phyloP scores from a whole-genome alignment of 2,113 vertebrate species.

The Sebastes schlegelii region DNA sequence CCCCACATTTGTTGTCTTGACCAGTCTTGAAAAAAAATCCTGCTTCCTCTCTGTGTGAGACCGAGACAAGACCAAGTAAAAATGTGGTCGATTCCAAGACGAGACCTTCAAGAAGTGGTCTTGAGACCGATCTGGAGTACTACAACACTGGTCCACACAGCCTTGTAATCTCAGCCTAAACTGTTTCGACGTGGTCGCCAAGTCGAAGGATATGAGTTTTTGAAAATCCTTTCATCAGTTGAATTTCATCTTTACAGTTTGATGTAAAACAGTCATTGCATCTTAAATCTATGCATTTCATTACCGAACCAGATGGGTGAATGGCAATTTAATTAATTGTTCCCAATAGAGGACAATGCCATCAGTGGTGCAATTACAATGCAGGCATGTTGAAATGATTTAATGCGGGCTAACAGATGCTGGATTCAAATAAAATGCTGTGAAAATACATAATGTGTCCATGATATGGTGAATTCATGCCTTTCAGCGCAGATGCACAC shows the following conservation, averaged over 20 bases:
- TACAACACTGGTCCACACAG: background rate
- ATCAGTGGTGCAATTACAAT: background rate
- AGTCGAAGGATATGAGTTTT: background rate
- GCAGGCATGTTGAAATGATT: constrained; percentile 8
- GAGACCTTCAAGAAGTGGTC: too few species aligned
- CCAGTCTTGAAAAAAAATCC: too few species aligned
- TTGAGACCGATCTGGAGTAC: too few species aligned
- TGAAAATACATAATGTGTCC: constrained; percentile 7
- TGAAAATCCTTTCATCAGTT: background rate
- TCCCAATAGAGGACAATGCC: background rate
- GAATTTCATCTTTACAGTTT: background rate
- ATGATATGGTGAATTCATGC: background rate
- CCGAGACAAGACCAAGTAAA: too few species aligned
- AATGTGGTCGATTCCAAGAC: too few species aligned
- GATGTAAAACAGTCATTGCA: constrained; percentile 18
- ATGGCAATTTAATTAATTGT: constrained; percentile 7
- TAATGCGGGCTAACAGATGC: constrained; percentile 32
- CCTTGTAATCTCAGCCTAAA: background rate
- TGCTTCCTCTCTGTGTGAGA: too few species aligned
- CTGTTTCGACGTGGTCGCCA: background rate
- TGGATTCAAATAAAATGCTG: constrained; percentile 5
- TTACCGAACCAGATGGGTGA: constrained; percentile 6
- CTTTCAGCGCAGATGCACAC: constrained; percentile 5
- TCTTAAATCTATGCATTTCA: background rate
- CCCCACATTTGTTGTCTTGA: too few species aligned